Evolutionary conservation across 2,797 vertebrate genomes (phyloP).

Genomic region (Emydoidea blandingii): DNA sequence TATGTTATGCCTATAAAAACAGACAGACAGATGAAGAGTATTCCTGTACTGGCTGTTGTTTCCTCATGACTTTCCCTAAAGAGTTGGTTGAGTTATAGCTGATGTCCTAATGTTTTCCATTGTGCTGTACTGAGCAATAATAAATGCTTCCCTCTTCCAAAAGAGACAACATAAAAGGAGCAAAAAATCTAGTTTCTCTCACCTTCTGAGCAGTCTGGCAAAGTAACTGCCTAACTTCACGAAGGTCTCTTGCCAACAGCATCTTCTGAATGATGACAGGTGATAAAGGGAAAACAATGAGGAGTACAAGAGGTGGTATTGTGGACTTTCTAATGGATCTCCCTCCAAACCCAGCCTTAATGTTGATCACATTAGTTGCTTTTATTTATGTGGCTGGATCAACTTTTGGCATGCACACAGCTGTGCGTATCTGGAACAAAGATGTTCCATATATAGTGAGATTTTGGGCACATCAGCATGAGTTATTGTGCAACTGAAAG

Average conservation of each 20-base stretch:
- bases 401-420: not conserved
- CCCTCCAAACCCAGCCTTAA: not conserved
- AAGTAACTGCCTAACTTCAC: not conserved
- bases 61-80: not conserved
- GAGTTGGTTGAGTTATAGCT: not conserved
- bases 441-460: not conserved
- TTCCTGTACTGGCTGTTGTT: not conserved
- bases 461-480: not conserved
- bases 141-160: not conserved
- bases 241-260: not conserved
- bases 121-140: not conserved
- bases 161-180: not conserved
- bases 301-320: not conserved
- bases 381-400: not conserved
- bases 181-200: not conserved
- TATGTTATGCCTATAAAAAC: not conserved
- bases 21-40: rapidly evolving
- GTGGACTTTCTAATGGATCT: not conserved
- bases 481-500: not conserved
- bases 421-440: not conserved
- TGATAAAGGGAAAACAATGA: not conserved
- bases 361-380: not conserved
- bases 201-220: not conserved
- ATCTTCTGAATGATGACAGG: not conserved
- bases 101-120: not conserved